A percentile compares a stretch with the other conserved stretches of the same genome.
Evolutionary conservation across 2,797 vertebrate species (phyloP).

Genomic region (Microctenopoma lineatum): DNA sequence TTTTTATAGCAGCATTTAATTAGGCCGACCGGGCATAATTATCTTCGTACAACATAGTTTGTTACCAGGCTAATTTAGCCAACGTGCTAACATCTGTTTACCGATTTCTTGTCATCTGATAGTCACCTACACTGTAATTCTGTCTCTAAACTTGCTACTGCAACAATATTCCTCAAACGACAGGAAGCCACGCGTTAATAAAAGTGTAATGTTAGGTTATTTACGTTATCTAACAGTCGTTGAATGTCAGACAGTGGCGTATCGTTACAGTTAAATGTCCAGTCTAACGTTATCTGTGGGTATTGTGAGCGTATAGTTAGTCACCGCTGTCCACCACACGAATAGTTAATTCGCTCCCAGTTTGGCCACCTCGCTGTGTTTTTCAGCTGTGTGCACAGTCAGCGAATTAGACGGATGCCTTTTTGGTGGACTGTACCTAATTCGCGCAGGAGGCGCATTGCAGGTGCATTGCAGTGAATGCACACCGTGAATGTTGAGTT

Average conservation of each 20-base stretch:
- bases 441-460: slow-evolving; percentile 59
- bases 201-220: background rate
- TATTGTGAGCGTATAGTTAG: background rate
- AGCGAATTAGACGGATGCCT: slow-evolving; percentile 44
- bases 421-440: slow-evolving; percentile 38
- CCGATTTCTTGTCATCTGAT: slow-evolving; percentile 18
- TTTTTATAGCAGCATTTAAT: rapidly evolving
- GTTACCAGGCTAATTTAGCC: slow-evolving; percentile 50
- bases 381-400: slow-evolving; percentile 49
- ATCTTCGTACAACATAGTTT: slow-evolving; percentile 24
- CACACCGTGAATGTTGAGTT: background rate
- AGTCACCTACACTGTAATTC: slow-evolving; percentile 13
- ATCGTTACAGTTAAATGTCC: background rate
- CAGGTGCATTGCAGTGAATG: slow-evolving; percentile 63
- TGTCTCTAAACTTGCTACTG: background rate
- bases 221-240: background rate
- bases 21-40: background rate
- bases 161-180: background rate
- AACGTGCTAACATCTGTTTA: slow-evolving; percentile 39
- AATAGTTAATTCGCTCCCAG: slow-evolving; percentile 56
- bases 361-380: slow-evolving; percentile 28
- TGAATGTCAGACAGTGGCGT: background rate
- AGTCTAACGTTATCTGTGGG: background rate
- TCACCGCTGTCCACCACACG: slow-evolving; percentile 28
- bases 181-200: background rate